These are phyloP conservation scores for Leiothrix lutea DNA, from an alignment of 2,113 vertebrate species.

Conservation along the genomic window DNA sequence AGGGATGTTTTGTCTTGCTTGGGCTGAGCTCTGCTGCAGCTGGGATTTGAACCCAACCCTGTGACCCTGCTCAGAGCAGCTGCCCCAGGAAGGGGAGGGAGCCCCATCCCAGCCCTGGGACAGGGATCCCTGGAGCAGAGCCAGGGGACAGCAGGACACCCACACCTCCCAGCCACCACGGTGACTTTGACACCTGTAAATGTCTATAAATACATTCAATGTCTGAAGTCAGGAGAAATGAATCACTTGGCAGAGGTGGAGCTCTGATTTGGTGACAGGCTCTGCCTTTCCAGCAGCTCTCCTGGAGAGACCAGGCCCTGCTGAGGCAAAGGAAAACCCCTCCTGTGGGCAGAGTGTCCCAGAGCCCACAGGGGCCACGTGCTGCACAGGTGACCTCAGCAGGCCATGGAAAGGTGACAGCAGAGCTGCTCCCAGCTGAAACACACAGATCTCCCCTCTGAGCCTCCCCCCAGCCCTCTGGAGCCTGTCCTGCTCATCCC, in stretches of 20 bases:
- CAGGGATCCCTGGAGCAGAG: background rate
- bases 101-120: background rate
- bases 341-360: background rate
- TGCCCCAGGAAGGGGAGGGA: fast-evolving
- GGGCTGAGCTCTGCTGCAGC: background rate
- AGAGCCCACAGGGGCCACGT: fast-evolving
- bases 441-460: background rate
- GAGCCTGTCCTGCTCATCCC: background rate
- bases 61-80: background rate
- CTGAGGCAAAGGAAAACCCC: background rate
- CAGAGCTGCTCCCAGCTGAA: background rate
- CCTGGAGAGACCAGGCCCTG: background rate
- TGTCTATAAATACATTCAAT: background rate
- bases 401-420: background rate
- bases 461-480: background rate
- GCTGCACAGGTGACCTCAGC: background rate
- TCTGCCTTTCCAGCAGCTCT: background rate
- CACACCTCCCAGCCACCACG: background rate
- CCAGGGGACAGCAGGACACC: background rate
- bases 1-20: background rate
- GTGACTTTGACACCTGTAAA: background rate
- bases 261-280: background rate
- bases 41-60: background rate
- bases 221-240: background rate
- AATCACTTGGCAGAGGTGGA: background rate